A percentile compares a stretch with the other conserved stretches of the same genome.
phyloP scores from a whole-genome alignment of 2,113 vertebrate species.

The Anarhynchus alexandrinus region DNA sequence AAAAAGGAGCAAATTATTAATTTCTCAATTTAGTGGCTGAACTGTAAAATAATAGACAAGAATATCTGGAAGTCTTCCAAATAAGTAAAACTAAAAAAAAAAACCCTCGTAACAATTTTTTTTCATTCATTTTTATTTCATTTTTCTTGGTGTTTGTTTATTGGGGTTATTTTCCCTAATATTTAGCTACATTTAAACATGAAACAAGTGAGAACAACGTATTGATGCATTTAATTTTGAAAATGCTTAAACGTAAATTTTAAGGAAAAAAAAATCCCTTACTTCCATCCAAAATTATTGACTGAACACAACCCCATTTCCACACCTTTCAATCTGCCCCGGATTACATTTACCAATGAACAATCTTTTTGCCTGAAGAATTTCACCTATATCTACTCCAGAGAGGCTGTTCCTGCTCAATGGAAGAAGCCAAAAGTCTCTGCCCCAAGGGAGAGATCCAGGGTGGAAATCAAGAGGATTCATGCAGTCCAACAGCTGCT shows the following conservation, averaged over 20 bases:
- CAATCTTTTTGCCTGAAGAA: not conserved
- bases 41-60: not conserved
- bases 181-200: not conserved
- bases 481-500: not conserved
- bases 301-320: not conserved
- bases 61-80: not conserved
- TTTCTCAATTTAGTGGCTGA: not conserved
- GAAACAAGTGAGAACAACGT: not conserved
- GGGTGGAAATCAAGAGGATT: not conserved
- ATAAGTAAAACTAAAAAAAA: not conserved
- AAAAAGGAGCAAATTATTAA: not conserved
- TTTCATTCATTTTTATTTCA: not conserved
- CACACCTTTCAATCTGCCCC: not conserved
- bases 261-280: not conserved
- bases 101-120: not conserved
- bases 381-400: not conserved
- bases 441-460: not conserved
- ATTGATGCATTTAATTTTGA: not conserved
- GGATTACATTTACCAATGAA: not conserved
- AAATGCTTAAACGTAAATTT: not conserved
- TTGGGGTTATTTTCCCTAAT: not conserved
- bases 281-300: not conserved
- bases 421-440: not conserved
- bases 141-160: not conserved
- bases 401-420: not conserved